Base-by-base conservation (phyloP, 1,140 invertebrate genomes). In the Drosophila nasuta region DNA sequence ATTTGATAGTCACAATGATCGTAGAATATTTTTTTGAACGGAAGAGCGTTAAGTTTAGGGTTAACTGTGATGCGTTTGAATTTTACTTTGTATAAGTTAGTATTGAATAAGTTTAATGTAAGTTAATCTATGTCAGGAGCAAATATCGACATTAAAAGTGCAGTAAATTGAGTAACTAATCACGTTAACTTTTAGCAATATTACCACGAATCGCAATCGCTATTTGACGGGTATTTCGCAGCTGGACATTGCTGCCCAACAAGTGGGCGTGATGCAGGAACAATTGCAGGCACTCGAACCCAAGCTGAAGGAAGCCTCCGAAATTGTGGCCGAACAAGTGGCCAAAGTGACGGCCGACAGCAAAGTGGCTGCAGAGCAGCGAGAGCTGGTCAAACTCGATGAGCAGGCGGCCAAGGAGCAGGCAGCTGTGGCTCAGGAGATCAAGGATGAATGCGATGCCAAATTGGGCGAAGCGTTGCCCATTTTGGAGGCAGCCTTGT, bases 371-470 rank as follows among this genome's bases (percentile, higher is more conserved):
- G 94, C 94, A 88, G 95, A 95, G 93, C 94, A 95, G 91, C 63
- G 91, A 0, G 91, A 92, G 64, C 45, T 92, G 49, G 91, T 92
- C 4, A 92, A 92, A 57, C 49, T 92, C 20, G 96, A 96, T 86
- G 96, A 96, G 93, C 94, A 93, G 49, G 93, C 95, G 45, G 96
- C 96, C 8, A 95, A 95, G 78, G 94, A 95, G 75, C 95, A 97
- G 93, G 95, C 95, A 1, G 88, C 92, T 92, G 97, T 96, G 48
- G 96, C 96, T 0, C 95, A 96, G 92, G 97, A 95, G 6, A 99
- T 99, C 60, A 99, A 98, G 93, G 95, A 97, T 66, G 98, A 99
- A 89, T 99, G 98, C 92, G 98, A 99, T 93, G 96, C 96, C 51
- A 97, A 99, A 92, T 94, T 99, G 75, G 96, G 97, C 0, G 97